A percentile compares a stretch with the other conserved stretches of the same genome.
phyloP scores from a whole-genome alignment of 2,888 invertebrate species.

The Polydrusus pterygomalis region DNA sequence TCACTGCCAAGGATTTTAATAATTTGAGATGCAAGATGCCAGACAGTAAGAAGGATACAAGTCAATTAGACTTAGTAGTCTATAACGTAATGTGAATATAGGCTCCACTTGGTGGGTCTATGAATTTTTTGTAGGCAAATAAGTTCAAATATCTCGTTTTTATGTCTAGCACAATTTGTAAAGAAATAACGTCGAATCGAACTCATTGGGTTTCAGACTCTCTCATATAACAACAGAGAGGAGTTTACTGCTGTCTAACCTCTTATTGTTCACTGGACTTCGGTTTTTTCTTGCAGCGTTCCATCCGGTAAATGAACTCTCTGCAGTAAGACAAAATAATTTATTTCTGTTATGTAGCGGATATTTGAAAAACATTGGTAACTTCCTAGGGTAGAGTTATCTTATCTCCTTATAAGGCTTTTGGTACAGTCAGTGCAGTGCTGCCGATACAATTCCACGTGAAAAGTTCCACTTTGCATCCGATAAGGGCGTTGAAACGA shows the following conservation, averaged over 20 bases:
- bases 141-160: too few relatives aligned
- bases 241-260: background rate
- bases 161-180: too few relatives aligned
- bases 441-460: too few relatives aligned
- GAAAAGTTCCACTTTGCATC: background rate
- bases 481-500: too few relatives aligned
- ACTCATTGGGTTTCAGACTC: background rate
- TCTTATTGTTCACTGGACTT: conserved; percentile 7
- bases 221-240: background rate
- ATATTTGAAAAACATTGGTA: background rate
- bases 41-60: background rate
- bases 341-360: conserved; percentile 1
- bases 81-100: too few relatives aligned
- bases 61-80: background rate
- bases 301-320: conserved; percentile 20
- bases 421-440: too few relatives aligned
- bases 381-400: too few relatives aligned
- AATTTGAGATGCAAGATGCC: conserved; percentile 1
- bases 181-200: too few relatives aligned
- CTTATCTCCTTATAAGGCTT: background rate
- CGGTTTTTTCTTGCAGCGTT: background rate
- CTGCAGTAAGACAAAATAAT: background rate
- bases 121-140: background rate
- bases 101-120: too few relatives aligned
- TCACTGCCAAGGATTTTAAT: conserved; percentile 25